Evolutionary conservation across 2,888 invertebrate genomes (phyloP).

Genomic region (Linyphia triangularis): DNA sequence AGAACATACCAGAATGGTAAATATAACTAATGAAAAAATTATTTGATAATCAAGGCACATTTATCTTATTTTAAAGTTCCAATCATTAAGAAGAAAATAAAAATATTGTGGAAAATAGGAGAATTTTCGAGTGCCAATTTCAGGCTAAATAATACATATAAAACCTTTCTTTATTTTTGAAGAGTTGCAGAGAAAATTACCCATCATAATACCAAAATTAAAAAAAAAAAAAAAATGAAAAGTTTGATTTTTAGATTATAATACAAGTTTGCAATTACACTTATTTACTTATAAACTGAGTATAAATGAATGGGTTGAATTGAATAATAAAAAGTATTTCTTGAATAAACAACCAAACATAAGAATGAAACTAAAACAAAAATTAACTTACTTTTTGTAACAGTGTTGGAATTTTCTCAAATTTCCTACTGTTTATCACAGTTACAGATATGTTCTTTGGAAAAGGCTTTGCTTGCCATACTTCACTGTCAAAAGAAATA

Average conservation of each 20-base stretch:
- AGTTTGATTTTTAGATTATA: not conserved
- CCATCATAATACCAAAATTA: not conserved
- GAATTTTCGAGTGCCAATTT: no score
- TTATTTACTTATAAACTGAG: not conserved
- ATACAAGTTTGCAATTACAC: not conserved
- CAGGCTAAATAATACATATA: no score
- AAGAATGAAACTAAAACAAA: not conserved
- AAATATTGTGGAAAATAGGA: no score
- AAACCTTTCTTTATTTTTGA: no score
- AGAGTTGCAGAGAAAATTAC: no score
- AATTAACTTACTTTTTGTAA: slow-evolving; percentile 39
- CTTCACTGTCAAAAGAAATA: slow-evolving; percentile 42
- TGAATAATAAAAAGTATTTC: not conserved
- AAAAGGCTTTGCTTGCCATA: slow-evolving; percentile 56
- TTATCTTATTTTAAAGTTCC: no score
- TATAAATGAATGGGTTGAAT: not conserved
- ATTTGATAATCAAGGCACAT: no score
- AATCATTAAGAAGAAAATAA: no score
- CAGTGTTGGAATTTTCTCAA: slow-evolving; percentile 59
- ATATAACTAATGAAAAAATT: no score
- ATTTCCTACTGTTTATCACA: slow-evolving; percentile 60
- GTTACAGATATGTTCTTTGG: slow-evolving; percentile 62
- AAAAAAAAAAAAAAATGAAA: not conserved
- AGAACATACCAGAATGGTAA: no score
- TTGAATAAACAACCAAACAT: not conserved